A percentile compares a stretch with the other conserved stretches of the same genome.
phyloP scores from a whole-genome alignment of 2,797 vertebrate species.

The Enteromius paludinosus region DNA sequence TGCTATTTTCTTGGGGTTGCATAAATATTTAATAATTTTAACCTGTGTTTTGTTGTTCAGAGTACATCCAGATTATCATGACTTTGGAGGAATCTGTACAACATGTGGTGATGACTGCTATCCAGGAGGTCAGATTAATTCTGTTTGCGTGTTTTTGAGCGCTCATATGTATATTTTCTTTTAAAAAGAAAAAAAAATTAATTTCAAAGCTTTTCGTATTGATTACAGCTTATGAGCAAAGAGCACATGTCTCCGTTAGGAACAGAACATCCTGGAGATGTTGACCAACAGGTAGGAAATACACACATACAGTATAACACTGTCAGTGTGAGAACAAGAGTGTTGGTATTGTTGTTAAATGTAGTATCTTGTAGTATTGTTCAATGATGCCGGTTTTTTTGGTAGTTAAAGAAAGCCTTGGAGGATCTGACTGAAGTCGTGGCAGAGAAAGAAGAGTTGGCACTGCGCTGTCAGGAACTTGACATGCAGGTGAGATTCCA shows the following conservation, averaged over 20 bases:
- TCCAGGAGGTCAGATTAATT: constrained; percentile 88
- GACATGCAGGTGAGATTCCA: constrained; percentile 87
- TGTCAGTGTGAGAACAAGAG: neutral
- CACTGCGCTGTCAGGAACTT: constrained; percentile 92
- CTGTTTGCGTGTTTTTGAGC: neutral
- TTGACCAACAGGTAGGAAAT: constrained; percentile 87
- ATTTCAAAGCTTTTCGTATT: neutral
- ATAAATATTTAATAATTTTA: neutral
- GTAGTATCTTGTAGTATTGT: neutral
- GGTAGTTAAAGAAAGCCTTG: constrained; percentile 88
- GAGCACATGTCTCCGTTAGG: constrained; percentile 78
- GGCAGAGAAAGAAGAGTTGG: constrained; percentile 89
- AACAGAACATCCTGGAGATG: constrained; percentile 82
- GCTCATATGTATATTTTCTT: neutral
- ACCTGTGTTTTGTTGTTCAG: constrained; percentile 69
- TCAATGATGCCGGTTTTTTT: neutral
- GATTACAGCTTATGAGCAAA: constrained; percentile 87
- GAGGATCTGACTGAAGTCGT: constrained; percentile 87
- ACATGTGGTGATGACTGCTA: constrained; percentile 98
- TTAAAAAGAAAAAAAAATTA: neutral
- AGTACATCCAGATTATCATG: constrained; percentile 98
- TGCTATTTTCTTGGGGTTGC: neutral
- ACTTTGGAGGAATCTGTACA: constrained; percentile 98
- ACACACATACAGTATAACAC: neutral
- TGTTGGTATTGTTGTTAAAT: neutral